Percentiles rank a stretch among this genome's conserved stretches.
Evolutionary conservation across 2,113 vertebrate species (phyloP).

Genomic region (Paraplagusia blochii): DNA sequence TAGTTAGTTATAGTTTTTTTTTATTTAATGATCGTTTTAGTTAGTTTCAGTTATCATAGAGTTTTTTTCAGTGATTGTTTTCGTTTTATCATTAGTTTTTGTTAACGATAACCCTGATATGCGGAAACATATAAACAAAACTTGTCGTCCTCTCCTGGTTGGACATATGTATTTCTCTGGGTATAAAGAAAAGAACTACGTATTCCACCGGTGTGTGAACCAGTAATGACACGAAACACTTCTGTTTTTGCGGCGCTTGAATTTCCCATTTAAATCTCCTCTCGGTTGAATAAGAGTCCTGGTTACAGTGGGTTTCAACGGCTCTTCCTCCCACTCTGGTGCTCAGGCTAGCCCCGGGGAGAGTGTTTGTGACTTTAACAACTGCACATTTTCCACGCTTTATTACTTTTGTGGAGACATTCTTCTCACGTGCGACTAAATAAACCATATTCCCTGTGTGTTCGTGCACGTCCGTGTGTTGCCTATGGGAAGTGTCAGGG

Average conservation of each 20-base stretch:
- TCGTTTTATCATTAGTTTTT: no score
- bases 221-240: background rate
- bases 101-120: no score
- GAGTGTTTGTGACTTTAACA: slow-evolving; percentile 32
- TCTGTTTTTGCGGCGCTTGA: background rate
- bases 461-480: slow-evolving; percentile 16
- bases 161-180: no score
- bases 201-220: background rate
- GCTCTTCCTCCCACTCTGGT: slow-evolving; percentile 29
- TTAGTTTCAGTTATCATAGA: no score
- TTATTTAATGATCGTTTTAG: no score
- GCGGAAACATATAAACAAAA: no score
- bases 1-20: no score
- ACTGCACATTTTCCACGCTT: slow-evolving; percentile 23
- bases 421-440: slow-evolving; percentile 44
- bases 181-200: background rate
- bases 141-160: background rate
- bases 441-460: slow-evolving; percentile 24
- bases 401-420: slow-evolving; percentile 47
- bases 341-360: slow-evolving; percentile 26
- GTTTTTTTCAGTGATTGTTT: no score
- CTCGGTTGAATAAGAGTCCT: slow-evolving; percentile 10
- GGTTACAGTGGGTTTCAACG: slow-evolving; percentile 7
- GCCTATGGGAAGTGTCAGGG: slow-evolving; percentile 22
- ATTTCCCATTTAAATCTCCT: slow-evolving; percentile 31